Conservation (phyloP, 2,797 vertebrate genomes). For the Petrocephalus schoutedeni region DNA sequence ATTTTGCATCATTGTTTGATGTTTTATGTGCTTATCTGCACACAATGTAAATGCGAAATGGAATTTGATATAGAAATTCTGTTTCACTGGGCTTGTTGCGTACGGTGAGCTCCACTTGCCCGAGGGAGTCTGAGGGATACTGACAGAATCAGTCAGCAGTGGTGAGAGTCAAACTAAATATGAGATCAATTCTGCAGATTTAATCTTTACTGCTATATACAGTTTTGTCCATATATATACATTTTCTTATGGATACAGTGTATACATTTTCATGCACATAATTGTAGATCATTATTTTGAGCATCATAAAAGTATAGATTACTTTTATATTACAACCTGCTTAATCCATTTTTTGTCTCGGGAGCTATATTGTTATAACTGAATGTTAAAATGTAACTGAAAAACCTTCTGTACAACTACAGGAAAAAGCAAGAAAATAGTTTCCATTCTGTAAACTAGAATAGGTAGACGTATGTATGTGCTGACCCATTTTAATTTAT, state of each 20-base stretch:
- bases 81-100: neutral
- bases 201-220: neutral
- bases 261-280: neutral
- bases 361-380: neutral
- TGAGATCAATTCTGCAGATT: neutral
- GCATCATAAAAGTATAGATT: neutral
- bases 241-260: neutral
- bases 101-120: neutral
- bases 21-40: neutral
- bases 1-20: neutral
- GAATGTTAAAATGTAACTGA: neutral
- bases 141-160: slow-evolving; percentile 6
- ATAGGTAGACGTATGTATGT: neutral
- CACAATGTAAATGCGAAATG: neutral
- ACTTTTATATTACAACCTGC: neutral
- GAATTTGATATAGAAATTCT: neutral
- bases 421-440: neutral
- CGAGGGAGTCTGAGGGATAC: neutral
- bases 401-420: neutral
- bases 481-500: neutral
- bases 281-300: neutral
- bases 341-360: neutral
- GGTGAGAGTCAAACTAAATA: neutral
- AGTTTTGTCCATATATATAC: neutral
- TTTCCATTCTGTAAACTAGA: neutral